These are phyloP conservation scores for Nomada fabriciana DNA, from an alignment of 2,888 invertebrate genomes.

Conservation along the genomic window DNA sequence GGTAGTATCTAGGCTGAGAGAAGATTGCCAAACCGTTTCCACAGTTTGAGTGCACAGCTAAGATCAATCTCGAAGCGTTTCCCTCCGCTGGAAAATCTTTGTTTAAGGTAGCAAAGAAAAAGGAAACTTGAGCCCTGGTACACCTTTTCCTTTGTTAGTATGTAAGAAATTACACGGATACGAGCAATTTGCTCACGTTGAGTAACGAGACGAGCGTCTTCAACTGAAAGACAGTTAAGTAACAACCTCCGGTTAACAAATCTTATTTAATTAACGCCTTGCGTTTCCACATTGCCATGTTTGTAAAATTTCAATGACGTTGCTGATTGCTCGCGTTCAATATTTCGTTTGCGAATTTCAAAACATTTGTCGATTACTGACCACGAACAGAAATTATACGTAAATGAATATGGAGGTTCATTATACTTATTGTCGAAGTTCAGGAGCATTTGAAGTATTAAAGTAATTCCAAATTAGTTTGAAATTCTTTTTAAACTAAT, in stretches of 20 bases:
- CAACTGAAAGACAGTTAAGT: conserved; percentile 62
- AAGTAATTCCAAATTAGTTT: too few species aligned
- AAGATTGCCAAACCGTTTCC: conserved; percentile 46
- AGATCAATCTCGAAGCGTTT: conserved; percentile 44
- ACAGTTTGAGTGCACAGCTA: conserved; percentile 11
- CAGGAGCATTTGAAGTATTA: too few species aligned
- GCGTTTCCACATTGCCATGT: conserved; percentile 11
- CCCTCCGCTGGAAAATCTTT: conserved; percentile 43
- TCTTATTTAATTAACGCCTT: conserved; percentile 65
- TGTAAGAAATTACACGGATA: conserved; percentile 65
- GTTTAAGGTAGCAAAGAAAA: conserved; percentile 31
- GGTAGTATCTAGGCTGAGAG: conserved; percentile 15
- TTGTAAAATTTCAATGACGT: conserved; percentile 20
- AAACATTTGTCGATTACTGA: background rate
- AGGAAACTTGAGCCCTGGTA: conserved; percentile 44
- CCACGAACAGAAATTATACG: background rate
- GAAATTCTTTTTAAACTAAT: too few species aligned
- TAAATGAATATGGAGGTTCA: too few species aligned
- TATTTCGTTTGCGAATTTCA: background rate
- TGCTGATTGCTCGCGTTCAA: background rate
- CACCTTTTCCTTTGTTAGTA: conserved; percentile 65
- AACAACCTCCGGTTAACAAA: conserved; percentile 71
- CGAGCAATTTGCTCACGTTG: conserved; percentile 70
- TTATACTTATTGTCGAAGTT: too few species aligned
- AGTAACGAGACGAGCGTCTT: conserved; percentile 63